A percentile compares a stretch with the other conserved stretches of the same genome.
Conservation (phyloP, 2,113 vertebrate species). For the Cyphomyrus plagiostoma region DNA sequence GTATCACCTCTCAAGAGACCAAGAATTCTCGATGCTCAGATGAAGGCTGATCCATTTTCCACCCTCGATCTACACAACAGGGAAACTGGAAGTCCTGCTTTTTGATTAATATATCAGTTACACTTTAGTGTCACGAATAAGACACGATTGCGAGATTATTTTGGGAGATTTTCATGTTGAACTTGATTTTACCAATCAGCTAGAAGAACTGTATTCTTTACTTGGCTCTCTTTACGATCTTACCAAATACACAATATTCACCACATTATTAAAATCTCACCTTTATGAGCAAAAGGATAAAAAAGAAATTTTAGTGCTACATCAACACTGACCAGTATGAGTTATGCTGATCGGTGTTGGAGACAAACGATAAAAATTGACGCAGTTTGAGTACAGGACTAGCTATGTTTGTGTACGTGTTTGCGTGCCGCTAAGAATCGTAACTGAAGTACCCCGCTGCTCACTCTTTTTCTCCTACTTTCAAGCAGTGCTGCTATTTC, state of each 20-base stretch:
- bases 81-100: neutral
- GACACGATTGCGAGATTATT: neutral
- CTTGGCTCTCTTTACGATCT: neutral
- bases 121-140: neutral
- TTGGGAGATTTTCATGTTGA: neutral
- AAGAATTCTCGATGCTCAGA: neutral
- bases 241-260: neutral
- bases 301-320: neutral
- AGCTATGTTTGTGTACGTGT: neutral
- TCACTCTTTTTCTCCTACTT: neutral
- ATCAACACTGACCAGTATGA: neutral
- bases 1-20: neutral
- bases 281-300: neutral
- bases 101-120: neutral
- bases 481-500: neutral
- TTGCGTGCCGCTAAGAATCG: neutral
- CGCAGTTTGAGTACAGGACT: neutral
- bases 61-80: neutral
- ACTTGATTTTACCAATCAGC: neutral
- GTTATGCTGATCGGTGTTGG: neutral
- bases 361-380: neutral
- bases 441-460: neutral
- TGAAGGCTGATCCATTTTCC: neutral
- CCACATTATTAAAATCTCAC: neutral
- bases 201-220: neutral